phyloP scores from a whole-genome alignment of 2,888 invertebrate species.

The Thyatira batis region DNA sequence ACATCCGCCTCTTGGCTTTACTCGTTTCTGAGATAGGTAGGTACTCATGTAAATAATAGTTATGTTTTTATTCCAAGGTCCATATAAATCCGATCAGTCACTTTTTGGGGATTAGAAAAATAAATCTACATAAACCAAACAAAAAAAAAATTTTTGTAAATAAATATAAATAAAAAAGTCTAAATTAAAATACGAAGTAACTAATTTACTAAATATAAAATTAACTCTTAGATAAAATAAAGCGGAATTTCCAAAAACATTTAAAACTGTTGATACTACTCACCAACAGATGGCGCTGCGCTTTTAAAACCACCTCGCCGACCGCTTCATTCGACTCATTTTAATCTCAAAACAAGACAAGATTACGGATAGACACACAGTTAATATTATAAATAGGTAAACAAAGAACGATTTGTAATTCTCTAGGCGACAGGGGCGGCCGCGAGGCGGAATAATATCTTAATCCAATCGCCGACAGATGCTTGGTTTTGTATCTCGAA shows the following conservation, averaged over 20 bases:
- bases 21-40: too few relatives aligned
- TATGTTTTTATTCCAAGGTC: too few relatives aligned
- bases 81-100: too few relatives aligned
- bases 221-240: too few relatives aligned
- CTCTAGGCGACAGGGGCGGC: slow-evolving; percentile 19
- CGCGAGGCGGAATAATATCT: slow-evolving; percentile 57
- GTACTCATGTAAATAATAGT: too few relatives aligned
- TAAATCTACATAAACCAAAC: too few relatives aligned
- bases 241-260: background rate
- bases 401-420: slow-evolving; percentile 39
- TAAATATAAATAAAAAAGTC: too few relatives aligned
- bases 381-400: slow-evolving; percentile 4
- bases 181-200: too few relatives aligned
- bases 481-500: slow-evolving; percentile 59
- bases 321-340: background rate
- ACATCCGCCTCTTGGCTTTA: too few relatives aligned
- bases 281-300: slow-evolving; percentile 26
- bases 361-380: slow-evolving; percentile 4
- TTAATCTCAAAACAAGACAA: slow-evolving; percentile 3
- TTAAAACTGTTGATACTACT: slow-evolving; percentile 16
- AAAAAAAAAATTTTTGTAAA: too few relatives aligned
- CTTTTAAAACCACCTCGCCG: background rate
- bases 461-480: slow-evolving; percentile 68
- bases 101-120: too few relatives aligned
- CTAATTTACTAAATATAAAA: background rate